A percentile compares a stretch with the other conserved stretches of the same genome.
phyloP scores from a whole-genome alignment of 2,888 invertebrate species.

The Heliconius ethilla region DNA sequence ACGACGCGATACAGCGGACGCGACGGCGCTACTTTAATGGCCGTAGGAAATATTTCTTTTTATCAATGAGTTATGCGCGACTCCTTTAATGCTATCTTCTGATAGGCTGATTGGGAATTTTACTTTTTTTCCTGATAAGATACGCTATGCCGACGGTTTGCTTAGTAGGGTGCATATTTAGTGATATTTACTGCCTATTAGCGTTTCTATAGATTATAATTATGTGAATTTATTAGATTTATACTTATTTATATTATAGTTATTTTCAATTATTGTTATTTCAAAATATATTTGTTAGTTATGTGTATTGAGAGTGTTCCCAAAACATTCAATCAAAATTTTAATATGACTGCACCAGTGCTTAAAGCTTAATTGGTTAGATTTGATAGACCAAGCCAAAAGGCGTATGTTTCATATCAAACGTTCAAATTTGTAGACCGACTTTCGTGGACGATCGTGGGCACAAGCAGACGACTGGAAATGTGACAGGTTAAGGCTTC shows the following conservation, averaged over 20 bases:
- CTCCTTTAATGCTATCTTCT: slow-evolving; percentile 30
- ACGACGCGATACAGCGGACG: slow-evolving; percentile 25
- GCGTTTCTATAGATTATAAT: background rate
- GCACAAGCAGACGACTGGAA: too few relatives aligned
- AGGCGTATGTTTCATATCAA: too few relatives aligned
- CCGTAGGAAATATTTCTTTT: slow-evolving; percentile 38
- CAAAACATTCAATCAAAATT: too few relatives aligned
- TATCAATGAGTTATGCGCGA: slow-evolving; percentile 34
- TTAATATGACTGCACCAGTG: too few relatives aligned
- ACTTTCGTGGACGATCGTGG: too few relatives aligned
- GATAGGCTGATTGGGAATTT: slow-evolving; percentile 31
- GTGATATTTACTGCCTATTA: slow-evolving; percentile 7
- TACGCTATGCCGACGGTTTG: slow-evolving; percentile 13
- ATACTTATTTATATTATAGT: background rate
- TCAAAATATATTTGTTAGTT: too few relatives aligned
- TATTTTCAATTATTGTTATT: too few relatives aligned
- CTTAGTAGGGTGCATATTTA: slow-evolving; percentile 16
- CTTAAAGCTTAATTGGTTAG: too few relatives aligned
- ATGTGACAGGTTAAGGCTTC: too few relatives aligned
- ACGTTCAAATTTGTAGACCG: too few relatives aligned
- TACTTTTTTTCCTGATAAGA: slow-evolving; percentile 20
- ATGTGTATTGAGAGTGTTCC: too few relatives aligned
- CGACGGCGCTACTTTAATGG: slow-evolving; percentile 35
- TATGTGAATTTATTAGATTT: background rate
- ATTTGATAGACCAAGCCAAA: too few relatives aligned